phyloP scores from a whole-genome alignment of 1,140 invertebrate genomes.

The Ectropis grisescens region DNA sequence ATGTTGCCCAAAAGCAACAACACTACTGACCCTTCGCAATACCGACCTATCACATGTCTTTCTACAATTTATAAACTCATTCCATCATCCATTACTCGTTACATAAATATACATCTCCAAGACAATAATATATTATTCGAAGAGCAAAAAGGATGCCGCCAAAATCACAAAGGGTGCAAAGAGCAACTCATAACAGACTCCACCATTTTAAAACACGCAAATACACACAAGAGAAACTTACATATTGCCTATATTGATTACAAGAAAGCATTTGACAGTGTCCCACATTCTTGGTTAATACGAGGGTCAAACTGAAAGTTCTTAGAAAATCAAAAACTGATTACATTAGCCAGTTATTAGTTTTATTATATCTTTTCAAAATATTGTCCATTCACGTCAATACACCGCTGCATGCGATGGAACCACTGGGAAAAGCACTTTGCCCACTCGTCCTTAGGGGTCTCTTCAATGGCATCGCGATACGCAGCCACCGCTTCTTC shows the following conservation, averaged over 20 bases:
- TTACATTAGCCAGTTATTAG: no score
- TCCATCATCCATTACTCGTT: neutral
- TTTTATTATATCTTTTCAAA: no score
- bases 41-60: conserved; percentile 1
- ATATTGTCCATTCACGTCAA: no score
- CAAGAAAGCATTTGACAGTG: neutral
- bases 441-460: no score
- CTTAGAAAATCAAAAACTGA: no score
- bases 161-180: conserved; percentile 12
- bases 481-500: no score
- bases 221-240: conserved; percentile 5
- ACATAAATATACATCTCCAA: conserved; percentile 11
- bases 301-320: no score
- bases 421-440: no score
- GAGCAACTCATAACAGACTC: conserved; percentile 16
- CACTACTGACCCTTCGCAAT: conserved; percentile 1
- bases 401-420: no score
- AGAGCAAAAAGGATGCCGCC: conserved; percentile 18
- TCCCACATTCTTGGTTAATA: neutral
- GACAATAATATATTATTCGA: conserved; percentile 14
- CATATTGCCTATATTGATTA: conserved; percentile 5
- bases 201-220: neutral
- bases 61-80: neutral
- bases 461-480: no score
- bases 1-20: conserved; percentile 4